Evolutionary conservation across 2,797 vertebrate genomes (phyloP).

Genomic region (Poecile montanus): DNA sequence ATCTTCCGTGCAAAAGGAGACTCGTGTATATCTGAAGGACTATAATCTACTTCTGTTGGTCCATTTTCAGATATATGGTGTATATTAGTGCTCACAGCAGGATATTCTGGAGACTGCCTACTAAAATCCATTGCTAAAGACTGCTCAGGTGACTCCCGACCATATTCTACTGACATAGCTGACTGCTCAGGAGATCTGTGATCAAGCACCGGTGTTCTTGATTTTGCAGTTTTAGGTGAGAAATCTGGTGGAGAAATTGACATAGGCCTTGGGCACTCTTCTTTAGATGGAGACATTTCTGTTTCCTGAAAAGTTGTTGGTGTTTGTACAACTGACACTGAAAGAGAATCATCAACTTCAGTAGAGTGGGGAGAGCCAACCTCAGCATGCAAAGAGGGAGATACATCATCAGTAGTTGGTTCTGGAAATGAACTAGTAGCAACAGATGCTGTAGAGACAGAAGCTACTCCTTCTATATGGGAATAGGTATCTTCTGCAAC

Average conservation of each 20-base stretch:
- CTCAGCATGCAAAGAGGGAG: slow-evolving; percentile 94
- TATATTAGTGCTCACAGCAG: slow-evolving; percentile 71
- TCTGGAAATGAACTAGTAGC: slow-evolving; percentile 96
- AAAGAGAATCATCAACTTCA: slow-evolving; percentile 97
- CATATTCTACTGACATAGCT: slow-evolving; percentile 88
- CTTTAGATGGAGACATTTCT: slow-evolving; percentile 92
- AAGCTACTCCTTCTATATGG: slow-evolving; percentile 90
- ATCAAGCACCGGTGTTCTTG: slow-evolving; percentile 81
- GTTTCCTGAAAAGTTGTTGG: slow-evolving; percentile 93
- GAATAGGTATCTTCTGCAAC: slow-evolving; percentile 96
- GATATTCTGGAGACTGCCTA: slow-evolving; percentile 92
- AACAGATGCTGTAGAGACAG: slow-evolving; percentile 93
- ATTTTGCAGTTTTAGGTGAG: slow-evolving; percentile 90
- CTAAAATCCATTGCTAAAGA: slow-evolving; percentile 94
- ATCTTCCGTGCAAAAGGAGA: slow-evolving; percentile 73
- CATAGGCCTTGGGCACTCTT: slow-evolving; percentile 94
- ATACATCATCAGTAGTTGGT: slow-evolving; percentile 91
- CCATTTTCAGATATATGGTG: slow-evolving; percentile 91
- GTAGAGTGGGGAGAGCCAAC: slow-evolving; percentile 97
- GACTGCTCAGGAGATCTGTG: slow-evolving; percentile 89
- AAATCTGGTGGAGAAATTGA: slow-evolving; percentile 94
- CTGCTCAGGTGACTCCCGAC: slow-evolving; percentile 92
- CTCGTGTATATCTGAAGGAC: slow-evolving; percentile 84
- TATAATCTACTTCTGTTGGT: slow-evolving; percentile 94
- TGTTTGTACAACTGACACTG: slow-evolving; percentile 97